Evolutionary conservation across 2,888 invertebrate genomes (phyloP), one percentile per base, ranked within the genome.

Genomic region (Mythimna lalbum): DNA sequence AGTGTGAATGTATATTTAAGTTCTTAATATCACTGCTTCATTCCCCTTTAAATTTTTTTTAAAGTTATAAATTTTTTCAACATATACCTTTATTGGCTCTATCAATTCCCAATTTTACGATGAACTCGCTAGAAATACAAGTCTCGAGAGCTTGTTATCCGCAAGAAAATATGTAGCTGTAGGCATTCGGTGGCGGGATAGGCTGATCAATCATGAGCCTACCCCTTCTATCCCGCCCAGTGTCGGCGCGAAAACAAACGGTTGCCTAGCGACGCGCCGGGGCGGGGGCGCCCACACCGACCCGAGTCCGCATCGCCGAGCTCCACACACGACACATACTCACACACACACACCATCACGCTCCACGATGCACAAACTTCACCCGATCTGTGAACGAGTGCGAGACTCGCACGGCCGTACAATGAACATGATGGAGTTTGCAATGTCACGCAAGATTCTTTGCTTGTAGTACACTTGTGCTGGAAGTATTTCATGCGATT

Each of bases 131-230:
- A 86, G 69, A 76, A 84, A 84, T 62, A 76, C 62, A 82, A 76
- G 77, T 76, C 59, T 74, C 65, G 78, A 73, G 83, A 88, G 87
- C 84, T 87, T 84, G 84, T 89, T 89, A 88, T 87, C 85, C 83
- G 80, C 82, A 84, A 84, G 85, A 85, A 86, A 89, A 88, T 86
- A 87, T 83, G 87, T 90, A 88, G 90, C 91, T 88, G 92, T 94
- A 94, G 94, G 94, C 92, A 95, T 93, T 93, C 89, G 90, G 90
- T 90, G 87, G 90, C 88, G 92, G 92, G 93, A 95, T 94, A 95
- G 96, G 95, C 94, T 95, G 96, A 96, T 96, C 96, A 96, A 96
- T 96, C 96, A 96, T 93, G 93, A 91, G 91, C 93, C 94, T 93
- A 95, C 95, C 96, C 95, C 94, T 95, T 95, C 94, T 94, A 94